Percentiles rank a stretch among this genome's conserved stretches.
These are phyloP conservation scores for Chaunax sp. DNA, from an alignment of 2,797 vertebrate genomes.

Conservation along the genomic window DNA sequence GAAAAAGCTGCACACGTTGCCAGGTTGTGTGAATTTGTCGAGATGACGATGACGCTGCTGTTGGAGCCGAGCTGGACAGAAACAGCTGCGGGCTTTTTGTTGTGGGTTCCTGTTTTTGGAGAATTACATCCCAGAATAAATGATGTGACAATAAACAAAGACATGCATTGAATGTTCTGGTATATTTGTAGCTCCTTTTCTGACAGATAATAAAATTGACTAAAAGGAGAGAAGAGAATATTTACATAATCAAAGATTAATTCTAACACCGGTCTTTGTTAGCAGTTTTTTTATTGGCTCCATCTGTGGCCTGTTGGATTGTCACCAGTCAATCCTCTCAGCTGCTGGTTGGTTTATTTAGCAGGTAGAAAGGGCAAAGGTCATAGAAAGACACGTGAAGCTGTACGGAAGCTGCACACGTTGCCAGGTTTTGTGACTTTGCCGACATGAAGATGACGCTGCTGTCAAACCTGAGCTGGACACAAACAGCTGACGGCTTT, in stretches of 20 bases:
- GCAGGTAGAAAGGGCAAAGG: background rate
- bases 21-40: slow-evolving; percentile 12
- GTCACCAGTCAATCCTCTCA: background rate
- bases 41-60: slow-evolving; percentile 14
- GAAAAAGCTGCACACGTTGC: slow-evolving; percentile 14
- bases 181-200: too few relatives aligned
- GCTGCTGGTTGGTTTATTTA: background rate
- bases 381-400: background rate
- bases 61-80: slow-evolving; percentile 30
- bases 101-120: background rate
- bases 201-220: too few relatives aligned
- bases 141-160: background rate
- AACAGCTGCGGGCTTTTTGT: slow-evolving; percentile 39
- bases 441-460: slow-evolving; percentile 1
- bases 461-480: slow-evolving; percentile 14
- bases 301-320: background rate
- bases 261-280: background rate
- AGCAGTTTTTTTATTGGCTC: background rate
- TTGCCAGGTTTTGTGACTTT: slow-evolving; percentile 11
- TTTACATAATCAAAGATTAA: too few relatives aligned
- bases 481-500: slow-evolving; percentile 32
- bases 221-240: too few relatives aligned
- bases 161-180: background rate
- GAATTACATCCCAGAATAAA: slow-evolving; percentile 12
- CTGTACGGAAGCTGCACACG: background rate